Evolutionary conservation across 1,140 invertebrate species (phyloP).

Genomic region (Polyergus mexicanus): DNA sequence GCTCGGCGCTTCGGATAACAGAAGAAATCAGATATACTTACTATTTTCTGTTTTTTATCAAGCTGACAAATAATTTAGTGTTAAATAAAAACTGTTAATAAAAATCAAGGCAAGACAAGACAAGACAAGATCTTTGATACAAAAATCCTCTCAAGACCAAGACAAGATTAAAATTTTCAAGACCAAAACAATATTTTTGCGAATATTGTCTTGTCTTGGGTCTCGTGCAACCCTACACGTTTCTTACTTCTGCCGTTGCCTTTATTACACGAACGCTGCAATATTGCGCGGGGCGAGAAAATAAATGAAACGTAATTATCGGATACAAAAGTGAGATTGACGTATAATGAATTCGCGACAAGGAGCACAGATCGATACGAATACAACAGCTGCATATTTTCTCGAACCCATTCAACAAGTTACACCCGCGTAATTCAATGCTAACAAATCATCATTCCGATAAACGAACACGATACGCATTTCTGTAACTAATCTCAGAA

Average conservation of each 20-base stretch:
- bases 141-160: too few relatives aligned
- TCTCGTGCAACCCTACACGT: too few relatives aligned
- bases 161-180: too few relatives aligned
- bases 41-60: too few relatives aligned
- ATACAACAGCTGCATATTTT: background rate
- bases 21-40: too few relatives aligned
- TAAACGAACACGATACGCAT: background rate
- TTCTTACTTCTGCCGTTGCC: background rate
- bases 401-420: background rate
- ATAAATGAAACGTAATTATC: slow-evolving; percentile 45
- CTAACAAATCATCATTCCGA: background rate
- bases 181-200: too few relatives aligned
- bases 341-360: slow-evolving; percentile 38
- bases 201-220: too few relatives aligned
- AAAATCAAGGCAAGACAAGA: too few relatives aligned
- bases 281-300: background rate
- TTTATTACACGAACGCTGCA: background rate
- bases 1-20: too few relatives aligned
- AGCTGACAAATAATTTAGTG: too few relatives aligned
- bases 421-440: background rate
- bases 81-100: too few relatives aligned
- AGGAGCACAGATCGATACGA: background rate
- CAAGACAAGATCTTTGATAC: too few relatives aligned
- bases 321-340: slow-evolving; percentile 30
- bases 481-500: background rate